phyloP scores from a whole-genome alignment of 2,797 vertebrate species.

The Oreonectes daqikongensis region DNA sequence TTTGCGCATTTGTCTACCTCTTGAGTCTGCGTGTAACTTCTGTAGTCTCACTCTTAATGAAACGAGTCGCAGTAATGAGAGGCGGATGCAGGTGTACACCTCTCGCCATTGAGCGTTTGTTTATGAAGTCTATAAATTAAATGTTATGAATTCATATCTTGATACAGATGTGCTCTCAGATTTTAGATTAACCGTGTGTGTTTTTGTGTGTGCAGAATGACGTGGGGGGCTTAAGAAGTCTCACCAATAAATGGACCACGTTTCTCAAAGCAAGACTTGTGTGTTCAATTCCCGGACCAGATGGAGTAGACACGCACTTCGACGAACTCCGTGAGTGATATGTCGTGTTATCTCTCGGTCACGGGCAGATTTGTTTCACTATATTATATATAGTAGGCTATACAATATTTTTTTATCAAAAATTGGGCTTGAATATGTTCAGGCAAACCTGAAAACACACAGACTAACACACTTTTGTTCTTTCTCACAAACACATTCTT shows the following conservation, averaged over 20 bases:
- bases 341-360: neutral
- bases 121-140: conserved; percentile 45
- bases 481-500: neutral
- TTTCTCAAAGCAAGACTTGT: conserved; percentile 95
- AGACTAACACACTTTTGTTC: neutral
- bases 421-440: neutral
- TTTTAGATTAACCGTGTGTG: neutral
- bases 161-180: conserved; percentile 8
- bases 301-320: conserved; percentile 94
- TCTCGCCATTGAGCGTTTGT: conserved; percentile 15
- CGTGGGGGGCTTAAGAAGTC: conserved; percentile 91
- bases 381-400: neutral
- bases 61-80: conserved; percentile 49
- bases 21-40: conserved; percentile 23
- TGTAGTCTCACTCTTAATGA: conserved; percentile 35
- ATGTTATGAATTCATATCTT: conserved; percentile 21
- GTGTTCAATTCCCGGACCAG: conserved; percentile 92
- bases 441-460: no score
- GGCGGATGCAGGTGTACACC: conserved; percentile 45
- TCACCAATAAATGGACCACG: conserved; percentile 99
- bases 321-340: conserved; percentile 93
- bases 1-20: conserved; percentile 4
- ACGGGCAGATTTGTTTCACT: neutral
- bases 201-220: conserved; percentile 84
- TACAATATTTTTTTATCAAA: no score